Evolutionary conservation across 2,113 vertebrate species (phyloP), one percentile per base, ranked within the genome.

Genomic region (Petromus typicus): DNA sequence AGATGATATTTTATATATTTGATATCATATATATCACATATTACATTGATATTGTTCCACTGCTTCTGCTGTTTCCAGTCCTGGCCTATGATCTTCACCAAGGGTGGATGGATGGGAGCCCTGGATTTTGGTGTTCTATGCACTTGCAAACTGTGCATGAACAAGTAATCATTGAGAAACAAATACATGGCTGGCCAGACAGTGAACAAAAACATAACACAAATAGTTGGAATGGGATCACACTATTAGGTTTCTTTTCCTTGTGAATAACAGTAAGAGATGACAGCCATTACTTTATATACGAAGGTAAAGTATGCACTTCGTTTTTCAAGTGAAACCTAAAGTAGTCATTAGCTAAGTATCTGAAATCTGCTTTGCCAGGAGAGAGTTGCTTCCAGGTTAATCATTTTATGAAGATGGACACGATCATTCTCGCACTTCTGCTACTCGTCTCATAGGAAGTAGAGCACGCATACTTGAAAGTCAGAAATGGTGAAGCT

Each of bases 371-470:
- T 37, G 34, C 4, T n/a, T 75, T 81, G 27, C 4, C 9, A n/a
- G 64, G 34, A 94, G 40, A 89, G 34, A 89, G 34, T 54, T 92
- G 85, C 90, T 93, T 90, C 43, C 78, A 12, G 90, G 40, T 91
- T 90, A 97, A 83, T 81, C 43, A 84, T 8, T 64, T 54, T 81
- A 84, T 32, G 73, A 76, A 92, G 18, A 73, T 71, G 48, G 61
- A 18, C 30, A 90, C 23, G 37, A 1, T 73, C 56, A 32, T 34
- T 48, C 17, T 13, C 10, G 56, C 0, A 66, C 11, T 51, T 89
- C 54, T 79, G 17, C 56, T 85, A 76, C 37, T 69, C 90, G 71
- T 64, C 54, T 34, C 80, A 0, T 20, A 89, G 64, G 82, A 90
- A 96, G 89, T 43, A 43, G 59, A 71, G 27, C 37, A 91, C 63